Conservation (phyloP, 1,140 invertebrate species). For the Caenorhabditis brenneri region DNA sequence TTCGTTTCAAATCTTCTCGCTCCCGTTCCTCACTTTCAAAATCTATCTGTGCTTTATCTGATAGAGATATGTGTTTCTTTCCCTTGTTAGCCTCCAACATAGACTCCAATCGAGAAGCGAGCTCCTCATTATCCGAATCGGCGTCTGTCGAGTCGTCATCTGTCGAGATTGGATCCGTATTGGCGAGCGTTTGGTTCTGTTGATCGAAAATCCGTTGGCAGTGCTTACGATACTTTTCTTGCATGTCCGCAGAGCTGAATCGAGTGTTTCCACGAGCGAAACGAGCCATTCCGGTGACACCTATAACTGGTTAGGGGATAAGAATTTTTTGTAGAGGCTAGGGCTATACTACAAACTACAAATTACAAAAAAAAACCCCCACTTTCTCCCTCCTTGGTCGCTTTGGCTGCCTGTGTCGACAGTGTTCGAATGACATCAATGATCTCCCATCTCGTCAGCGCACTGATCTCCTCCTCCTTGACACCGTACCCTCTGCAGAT, state of each 20-base stretch:
- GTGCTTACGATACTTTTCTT: conserved; percentile 98
- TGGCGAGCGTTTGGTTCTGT: conserved; percentile 90
- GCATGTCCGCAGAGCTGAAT: conserved; percentile 97
- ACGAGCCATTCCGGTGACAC: conserved; percentile 87
- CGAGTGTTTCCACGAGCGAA: conserved; percentile 93
- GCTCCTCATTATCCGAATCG: conserved; percentile 94
- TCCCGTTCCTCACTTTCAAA: conserved; percentile 95
- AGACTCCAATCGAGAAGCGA: conserved; percentile 92
- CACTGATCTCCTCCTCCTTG: conserved; percentile 83
- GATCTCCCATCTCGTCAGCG: conserved; percentile 93
- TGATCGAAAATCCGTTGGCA: conserved; percentile 97
- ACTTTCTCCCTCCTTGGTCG: conserved; percentile 76
- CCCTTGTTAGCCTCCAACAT: conserved; percentile 96
- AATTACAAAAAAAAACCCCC: background rate
- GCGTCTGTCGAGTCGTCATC: conserved; percentile 79
- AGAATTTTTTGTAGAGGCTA: no score
- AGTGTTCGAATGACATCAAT: conserved; percentile 97
- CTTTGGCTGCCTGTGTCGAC: conserved; percentile 97
- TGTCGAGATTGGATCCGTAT: conserved; percentile 89
- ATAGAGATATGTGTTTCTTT: conserved; percentile 41
- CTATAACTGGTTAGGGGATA: background rate
- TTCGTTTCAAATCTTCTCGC: conserved; percentile 87
- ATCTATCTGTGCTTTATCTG: conserved; percentile 76
- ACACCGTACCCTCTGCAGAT: conserved; percentile 93
- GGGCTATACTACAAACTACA: no score